These are phyloP conservation scores for Tapirus indicus DNA, from an alignment of 2,797 vertebrate genomes.

Conservation along the genomic window DNA sequence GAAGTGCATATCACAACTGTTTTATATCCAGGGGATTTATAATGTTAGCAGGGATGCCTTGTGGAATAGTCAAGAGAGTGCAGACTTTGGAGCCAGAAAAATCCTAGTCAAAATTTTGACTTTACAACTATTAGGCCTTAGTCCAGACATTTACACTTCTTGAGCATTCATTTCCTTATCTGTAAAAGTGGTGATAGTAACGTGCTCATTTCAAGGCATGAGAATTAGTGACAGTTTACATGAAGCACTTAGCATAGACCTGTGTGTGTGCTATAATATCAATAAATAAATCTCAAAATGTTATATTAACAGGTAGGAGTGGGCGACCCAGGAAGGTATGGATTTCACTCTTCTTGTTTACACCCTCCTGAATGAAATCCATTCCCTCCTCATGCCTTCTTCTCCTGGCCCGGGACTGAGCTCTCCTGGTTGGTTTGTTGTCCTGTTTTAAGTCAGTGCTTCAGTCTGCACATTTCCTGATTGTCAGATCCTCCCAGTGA, in stretches of 20 bases:
- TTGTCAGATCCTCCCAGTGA: background rate
- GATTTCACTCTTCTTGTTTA: background rate
- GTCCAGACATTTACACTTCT: background rate
- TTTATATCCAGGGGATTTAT: background rate
- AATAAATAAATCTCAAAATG: background rate
- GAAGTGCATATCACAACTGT: background rate
- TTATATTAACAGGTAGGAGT: background rate
- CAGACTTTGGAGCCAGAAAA: constrained; percentile 27
- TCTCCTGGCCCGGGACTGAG: background rate
- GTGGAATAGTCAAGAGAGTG: background rate
- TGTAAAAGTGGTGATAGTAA: background rate
- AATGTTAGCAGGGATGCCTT: background rate
- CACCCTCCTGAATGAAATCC: background rate
- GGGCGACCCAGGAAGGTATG: fast-evolving
- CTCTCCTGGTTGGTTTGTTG: background rate
- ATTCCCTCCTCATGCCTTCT: background rate
- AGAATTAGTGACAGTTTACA: background rate
- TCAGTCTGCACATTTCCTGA: background rate
- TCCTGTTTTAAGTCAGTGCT: background rate
- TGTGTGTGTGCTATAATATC: background rate
- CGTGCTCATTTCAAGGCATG: background rate
- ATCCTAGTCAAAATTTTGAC: background rate
- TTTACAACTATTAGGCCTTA: background rate
- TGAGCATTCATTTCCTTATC: background rate
- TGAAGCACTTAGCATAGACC: background rate